These are phyloP conservation scores for Enteromius radiatus DNA, from an alignment of 2,797 vertebrate species.

Conservation along the genomic window DNA sequence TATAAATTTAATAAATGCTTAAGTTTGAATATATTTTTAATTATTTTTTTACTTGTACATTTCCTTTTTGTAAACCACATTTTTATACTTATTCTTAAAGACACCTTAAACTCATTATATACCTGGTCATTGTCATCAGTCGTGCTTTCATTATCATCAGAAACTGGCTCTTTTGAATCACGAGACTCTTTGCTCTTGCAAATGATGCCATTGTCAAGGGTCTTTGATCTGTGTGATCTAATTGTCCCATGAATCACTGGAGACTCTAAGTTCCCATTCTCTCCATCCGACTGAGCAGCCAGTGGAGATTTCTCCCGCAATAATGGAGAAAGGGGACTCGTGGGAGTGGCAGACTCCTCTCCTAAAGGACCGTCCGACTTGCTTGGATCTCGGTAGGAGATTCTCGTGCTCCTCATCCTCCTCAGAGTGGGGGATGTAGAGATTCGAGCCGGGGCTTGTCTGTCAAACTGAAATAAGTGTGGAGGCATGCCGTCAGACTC, in stretches of 20 bases:
- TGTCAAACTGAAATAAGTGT: conserved; percentile 81
- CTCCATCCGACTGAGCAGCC: conserved; percentile 65
- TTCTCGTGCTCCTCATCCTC: conserved; percentile 79
- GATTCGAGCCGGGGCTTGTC: conserved; percentile 83
- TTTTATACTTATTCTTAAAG: neutral
- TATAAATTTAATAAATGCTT: neutral
- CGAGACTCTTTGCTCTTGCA: conserved; percentile 58
- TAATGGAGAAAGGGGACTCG: conserved; percentile 59
- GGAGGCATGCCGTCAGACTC: conserved; percentile 62
- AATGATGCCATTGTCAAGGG: conserved; percentile 67
- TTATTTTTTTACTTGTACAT: neutral
- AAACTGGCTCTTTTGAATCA: conserved; percentile 56
- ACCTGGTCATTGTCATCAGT: conserved; percentile 68
- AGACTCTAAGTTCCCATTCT: conserved; percentile 52
- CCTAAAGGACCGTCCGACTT: conserved; percentile 68
- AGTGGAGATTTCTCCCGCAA: conserved; percentile 72
- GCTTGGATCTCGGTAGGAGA: conserved; percentile 62
- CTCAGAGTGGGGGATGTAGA: conserved; percentile 90
- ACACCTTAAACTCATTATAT: conserved; percentile 2
- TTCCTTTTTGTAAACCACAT: neutral
- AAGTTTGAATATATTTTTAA: neutral
- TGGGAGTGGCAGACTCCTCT: conserved; percentile 57
- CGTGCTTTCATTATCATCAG: conserved; percentile 59
- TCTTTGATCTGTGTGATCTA: conserved; percentile 73
- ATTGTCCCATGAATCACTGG: conserved; percentile 60